Evolutionary conservation across 2,888 invertebrate genomes (phyloP).

Genomic region (Dysmachus trigonus): DNA sequence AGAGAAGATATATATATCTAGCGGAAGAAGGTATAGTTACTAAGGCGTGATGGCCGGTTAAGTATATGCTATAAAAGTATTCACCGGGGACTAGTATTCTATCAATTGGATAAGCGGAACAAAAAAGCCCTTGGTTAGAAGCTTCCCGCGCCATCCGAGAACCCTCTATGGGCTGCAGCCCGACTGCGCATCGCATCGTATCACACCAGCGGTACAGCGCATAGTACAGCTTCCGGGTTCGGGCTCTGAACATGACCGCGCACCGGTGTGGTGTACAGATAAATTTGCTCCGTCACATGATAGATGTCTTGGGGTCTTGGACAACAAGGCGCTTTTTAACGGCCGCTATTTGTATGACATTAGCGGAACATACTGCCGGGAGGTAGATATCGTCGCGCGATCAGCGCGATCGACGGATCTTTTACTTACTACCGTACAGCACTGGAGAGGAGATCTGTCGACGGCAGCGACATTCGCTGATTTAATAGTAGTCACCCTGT

Average conservation of each 20-base stretch:
- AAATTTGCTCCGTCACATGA: conserved; percentile 37
- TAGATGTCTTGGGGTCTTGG: conserved; percentile 18
- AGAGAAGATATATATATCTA: not conserved
- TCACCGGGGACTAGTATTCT: not conserved
- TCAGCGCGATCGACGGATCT: not conserved
- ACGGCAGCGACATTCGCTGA: conserved; percentile 3
- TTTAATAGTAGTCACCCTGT: conserved; percentile 2
- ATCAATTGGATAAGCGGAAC: not conserved
- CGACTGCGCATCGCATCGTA: not conserved
- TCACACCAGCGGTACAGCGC: not conserved
- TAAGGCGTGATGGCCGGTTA: not conserved
- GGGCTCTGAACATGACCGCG: not conserved
- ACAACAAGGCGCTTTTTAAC: conserved; percentile 15
- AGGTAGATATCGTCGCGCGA: not conserved
- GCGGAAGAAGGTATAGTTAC: not conserved
- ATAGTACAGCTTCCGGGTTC: conserved; percentile 24
- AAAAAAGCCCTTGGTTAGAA: not conserved
- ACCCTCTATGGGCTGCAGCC: not conserved
- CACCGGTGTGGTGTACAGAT: not conserved
- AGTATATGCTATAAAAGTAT: not conserved
- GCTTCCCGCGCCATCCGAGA: not conserved
- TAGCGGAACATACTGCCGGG: not conserved
- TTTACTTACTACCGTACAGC: conserved; percentile 7
- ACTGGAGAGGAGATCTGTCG: not conserved
- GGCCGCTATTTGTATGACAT: conserved; percentile 29